Base-by-base conservation (phyloP, 1,140 invertebrate genomes). In the Trypoxylus dichotomus region DNA sequence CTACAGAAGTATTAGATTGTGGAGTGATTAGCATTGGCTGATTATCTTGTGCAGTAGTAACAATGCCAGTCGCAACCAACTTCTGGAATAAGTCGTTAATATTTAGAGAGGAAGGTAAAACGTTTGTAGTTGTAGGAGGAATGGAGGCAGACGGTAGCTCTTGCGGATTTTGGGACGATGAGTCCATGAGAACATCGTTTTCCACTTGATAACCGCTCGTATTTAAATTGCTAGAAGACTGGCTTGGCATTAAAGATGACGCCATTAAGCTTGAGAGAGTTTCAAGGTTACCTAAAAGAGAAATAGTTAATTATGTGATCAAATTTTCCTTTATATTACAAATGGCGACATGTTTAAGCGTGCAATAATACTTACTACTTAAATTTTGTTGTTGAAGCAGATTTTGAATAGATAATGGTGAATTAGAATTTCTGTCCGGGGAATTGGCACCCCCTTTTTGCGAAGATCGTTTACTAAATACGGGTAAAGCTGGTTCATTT, bases 81-180 rank as follows among this genome's bases (percentile, higher is more conserved):
- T 95, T 95, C 78, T 94, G 92, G 82, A 96, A 95, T 24, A 97
- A 85, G 81, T 96, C 94, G 78, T 91, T 92, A 37, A 97, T 92
- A 84, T 96, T 94, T 0, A 95, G 21, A 24, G 63, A 15, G 2
- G 82, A 29, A 78, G 24, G 86, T 75, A 78, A 60, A 1, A 76
- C 15, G 7, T 77, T n/a, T 83, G 86, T 78, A 81, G 19, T 83
- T 76, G 68, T 58, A 74, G 15, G 78, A 85, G 83, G 29, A 86
- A 32, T 0, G 82, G 87, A 19, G 29, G 3, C 54, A 83, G 84
- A 58, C 83, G 87, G 24, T 77, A 86, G 11, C 81, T 37, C 60
- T 15, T 21, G 37, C 13, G 83, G 77, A 80, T 88, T 41, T 5
- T 82, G 73, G 27, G 84, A 10, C 71, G 82, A 73, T 79, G 84